A percentile compares a stretch with the other conserved stretches of the same genome.
These are phyloP conservation scores for Bos taurus DNA, from an alignment of 2,113 vertebrate species.

Conservation along the genomic window DNA sequence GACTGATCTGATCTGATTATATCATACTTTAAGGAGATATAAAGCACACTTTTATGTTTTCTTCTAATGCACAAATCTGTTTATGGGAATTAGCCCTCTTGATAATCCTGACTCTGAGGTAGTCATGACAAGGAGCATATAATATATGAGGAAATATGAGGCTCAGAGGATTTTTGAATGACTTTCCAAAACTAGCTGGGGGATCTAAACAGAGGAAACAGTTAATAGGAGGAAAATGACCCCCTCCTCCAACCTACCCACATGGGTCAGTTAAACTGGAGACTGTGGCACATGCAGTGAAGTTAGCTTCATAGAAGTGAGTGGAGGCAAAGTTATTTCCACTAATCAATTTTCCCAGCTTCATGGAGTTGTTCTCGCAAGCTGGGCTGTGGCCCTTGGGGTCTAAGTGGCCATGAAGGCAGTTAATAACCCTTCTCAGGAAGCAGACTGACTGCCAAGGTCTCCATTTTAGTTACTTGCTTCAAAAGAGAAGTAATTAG, in stretches of 20 bases:
- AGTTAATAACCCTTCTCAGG: neutral
- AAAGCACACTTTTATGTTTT: neutral
- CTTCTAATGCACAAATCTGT: neutral
- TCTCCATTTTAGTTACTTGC: neutral
- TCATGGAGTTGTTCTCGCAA: neutral
- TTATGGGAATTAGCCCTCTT: neutral
- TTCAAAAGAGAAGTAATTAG: neutral
- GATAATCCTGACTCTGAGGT: neutral
- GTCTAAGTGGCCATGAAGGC: neutral
- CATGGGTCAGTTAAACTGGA: neutral
- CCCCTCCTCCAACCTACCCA: neutral
- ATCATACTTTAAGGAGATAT: neutral
- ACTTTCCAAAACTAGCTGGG: neutral
- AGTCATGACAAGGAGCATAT: neutral
- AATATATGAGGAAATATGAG: neutral
- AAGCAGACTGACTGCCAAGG: neutral
- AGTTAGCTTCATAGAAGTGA: neutral
- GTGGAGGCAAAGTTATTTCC: accelerated
- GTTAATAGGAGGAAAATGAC: neutral
- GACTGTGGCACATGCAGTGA: neutral
- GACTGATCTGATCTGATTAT: no score
- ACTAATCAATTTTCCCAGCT: neutral
- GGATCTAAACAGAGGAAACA: neutral
- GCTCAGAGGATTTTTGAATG: neutral
- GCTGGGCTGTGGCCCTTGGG: neutral